phyloP scores from a whole-genome alignment of 2,888 invertebrate species.

The Polyploca ridens region DNA sequence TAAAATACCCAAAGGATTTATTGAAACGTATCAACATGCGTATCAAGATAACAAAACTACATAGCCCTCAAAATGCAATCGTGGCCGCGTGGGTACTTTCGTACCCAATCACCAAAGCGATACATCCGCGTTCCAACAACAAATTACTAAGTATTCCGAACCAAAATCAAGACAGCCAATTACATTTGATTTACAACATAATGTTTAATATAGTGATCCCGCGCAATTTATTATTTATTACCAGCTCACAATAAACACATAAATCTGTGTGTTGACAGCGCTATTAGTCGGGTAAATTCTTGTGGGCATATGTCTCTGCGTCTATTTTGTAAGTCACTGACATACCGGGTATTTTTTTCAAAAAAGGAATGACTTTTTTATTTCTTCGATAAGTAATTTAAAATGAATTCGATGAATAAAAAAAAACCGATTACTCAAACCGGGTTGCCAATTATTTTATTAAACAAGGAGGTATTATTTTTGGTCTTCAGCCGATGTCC shows the following conservation, averaged over 20 bases:
- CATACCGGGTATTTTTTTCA: no score
- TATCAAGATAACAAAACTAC: not conserved
- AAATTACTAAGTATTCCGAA: conserved; percentile 5
- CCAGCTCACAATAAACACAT: conserved; percentile 51
- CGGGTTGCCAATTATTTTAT: no score
- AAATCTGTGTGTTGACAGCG: conserved; percentile 57
- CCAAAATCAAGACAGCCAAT: conserved; percentile 45
- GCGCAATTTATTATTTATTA: conserved; percentile 55
- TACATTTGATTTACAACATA: conserved; percentile 62
- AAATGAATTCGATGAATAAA: no score
- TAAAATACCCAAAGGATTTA: no score
- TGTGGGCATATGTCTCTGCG: not conserved
- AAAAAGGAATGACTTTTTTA: no score
- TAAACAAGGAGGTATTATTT: not conserved
- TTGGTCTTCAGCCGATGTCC: not conserved
- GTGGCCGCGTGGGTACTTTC: not conserved
- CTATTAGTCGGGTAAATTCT: conserved; percentile 39
- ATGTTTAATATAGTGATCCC: conserved; percentile 44
- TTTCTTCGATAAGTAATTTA: no score
- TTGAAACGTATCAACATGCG: no score
- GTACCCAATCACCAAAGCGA: not conserved
- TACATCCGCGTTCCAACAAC: conserved; percentile 11
- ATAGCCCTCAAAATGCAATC: not conserved
- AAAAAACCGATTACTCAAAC: no score
- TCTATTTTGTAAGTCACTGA: not conserved